Evolutionary conservation across 1,140 invertebrate species (phyloP).

Genomic region (Ctenoplectra terminalis): DNA sequence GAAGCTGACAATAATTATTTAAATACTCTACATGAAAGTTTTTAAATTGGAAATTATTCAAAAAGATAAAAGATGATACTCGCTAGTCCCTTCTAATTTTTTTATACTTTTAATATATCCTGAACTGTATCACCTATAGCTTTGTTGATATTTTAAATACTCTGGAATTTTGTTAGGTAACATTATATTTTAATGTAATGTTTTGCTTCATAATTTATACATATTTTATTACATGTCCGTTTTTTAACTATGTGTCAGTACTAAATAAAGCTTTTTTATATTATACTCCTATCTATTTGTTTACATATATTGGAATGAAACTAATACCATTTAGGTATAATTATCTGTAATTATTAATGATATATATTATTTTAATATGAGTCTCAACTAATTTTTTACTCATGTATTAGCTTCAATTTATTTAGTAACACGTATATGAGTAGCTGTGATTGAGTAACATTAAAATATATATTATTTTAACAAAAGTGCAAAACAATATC

Average conservation of each 20-base stretch:
- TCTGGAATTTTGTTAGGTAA: constrained; percentile 19
- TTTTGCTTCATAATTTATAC: constrained; percentile 57
- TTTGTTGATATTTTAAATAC: constrained; percentile 23
- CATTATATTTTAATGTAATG: constrained; percentile 35
- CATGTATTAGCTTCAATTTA: constrained; percentile 41
- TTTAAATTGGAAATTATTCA: constrained; percentile 2
- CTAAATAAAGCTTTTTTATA: constrained; percentile 50
- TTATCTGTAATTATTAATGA: constrained; percentile 49
- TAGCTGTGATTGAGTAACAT: constrained; percentile 55
- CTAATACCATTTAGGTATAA: constrained; percentile 39
- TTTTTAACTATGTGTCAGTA: constrained; percentile 45
- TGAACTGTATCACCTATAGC: constrained; percentile 36
- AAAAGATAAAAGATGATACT: constrained; percentile 55
- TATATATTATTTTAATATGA: constrained; percentile 21
- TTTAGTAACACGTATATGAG: constrained; percentile 26
- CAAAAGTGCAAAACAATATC: not conserved
- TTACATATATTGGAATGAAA: constrained; percentile 48
- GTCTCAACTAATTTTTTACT: constrained; percentile 50
- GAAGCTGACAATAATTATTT: constrained; percentile 50
- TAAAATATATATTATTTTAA: constrained; percentile 6
- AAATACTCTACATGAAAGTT: constrained; percentile 27
- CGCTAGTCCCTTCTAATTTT: constrained; percentile 63
- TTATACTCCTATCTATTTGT: constrained; percentile 29
- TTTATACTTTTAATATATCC: constrained; percentile 64
- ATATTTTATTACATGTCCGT: constrained; percentile 37